These are phyloP conservation scores for Drosophila repletoides DNA, from an alignment of 1,140 invertebrate species.

Conservation along the genomic window DNA sequence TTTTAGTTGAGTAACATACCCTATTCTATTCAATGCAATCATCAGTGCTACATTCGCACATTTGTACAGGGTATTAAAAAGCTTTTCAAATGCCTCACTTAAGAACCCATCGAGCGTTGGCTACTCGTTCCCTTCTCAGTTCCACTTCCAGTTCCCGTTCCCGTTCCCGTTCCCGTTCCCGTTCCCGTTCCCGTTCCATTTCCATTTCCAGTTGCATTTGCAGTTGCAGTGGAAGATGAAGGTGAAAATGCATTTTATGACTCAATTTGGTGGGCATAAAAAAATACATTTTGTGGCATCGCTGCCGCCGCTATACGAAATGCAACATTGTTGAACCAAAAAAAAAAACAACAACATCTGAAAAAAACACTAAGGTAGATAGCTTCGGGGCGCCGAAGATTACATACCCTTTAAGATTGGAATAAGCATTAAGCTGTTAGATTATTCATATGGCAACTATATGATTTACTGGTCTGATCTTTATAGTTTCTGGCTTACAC, in stretches of 20 bases:
- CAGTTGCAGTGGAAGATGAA: conserved; percentile 9
- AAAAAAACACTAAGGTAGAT: no score
- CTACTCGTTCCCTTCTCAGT: not conserved
- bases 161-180: not conserved
- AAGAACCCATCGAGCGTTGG: conserved; percentile 12
- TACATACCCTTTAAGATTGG: no score
- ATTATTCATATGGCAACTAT: no score
- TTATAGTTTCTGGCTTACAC: no score
- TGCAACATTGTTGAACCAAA: conserved; percentile 65
- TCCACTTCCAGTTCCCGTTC: not conserved
- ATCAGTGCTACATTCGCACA: no score
- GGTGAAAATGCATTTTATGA: conserved; percentile 75
- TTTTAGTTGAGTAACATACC: no score
- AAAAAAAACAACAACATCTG: no score
- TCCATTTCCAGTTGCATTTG: not conserved
- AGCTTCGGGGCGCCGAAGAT: no score
- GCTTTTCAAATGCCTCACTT: conserved; percentile 63
- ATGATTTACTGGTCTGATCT: no score
- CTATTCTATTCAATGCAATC: no score
- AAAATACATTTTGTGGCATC: conserved; percentile 50
- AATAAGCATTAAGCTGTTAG: no score
- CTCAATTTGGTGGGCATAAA: conserved; percentile 79
- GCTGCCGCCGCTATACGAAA: conserved; percentile 46
- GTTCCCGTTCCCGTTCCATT: not conserved
- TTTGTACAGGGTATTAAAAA: conserved; percentile 22